Evolutionary conservation across 2,797 vertebrate genomes (phyloP), one percentile per base, ranked within the genome.

Genomic region (Chaetodon trifasciatus): DNA sequence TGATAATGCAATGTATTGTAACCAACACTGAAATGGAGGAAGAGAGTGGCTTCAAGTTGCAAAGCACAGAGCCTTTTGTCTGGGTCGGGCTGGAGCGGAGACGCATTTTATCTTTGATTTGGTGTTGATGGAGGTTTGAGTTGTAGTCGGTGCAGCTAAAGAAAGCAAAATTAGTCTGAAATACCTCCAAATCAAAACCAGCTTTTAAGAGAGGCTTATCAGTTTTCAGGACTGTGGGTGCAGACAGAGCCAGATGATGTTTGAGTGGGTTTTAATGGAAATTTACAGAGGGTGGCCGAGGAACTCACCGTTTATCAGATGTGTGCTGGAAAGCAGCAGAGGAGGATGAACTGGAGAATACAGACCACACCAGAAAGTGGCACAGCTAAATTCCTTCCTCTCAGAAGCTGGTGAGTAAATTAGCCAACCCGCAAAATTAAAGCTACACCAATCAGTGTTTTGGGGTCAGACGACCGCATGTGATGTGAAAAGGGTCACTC

Each of bases 1-100:
- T 23, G 69, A 66, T 86, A 85, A 88, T 84, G 73, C 56, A 65
- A 35, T 74, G 73, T 67, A 78, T 89, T 88, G 72, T 68, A 83
- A 84, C 52, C 37, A 44, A 70, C 23, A 9, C 10, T 76, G 56
- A 67, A 80, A 81, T 35, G 50, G 69, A 57, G 37, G 82, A 53
- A n/a, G 69, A 76, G 70, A 67, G 42, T 3, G 37, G 88, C 47
- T 74, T 91, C 70, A 5, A n/a, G 60, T 86, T 88, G 60, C 84
- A 86, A 53, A 81, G 24, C 32, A 24, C 17, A 46, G 8, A 28
- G 47, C 24, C 68, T 74, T 62, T 49, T 13, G 86, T 82, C 86
- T 78, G 74, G 50, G 24, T 9, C 23, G 19, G 35, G 23, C 32
- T 5, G 46, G 5, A 17, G 50, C 17, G 46, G 72, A 76, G 46